Percentiles rank a stretch among this genome's conserved stretches.
phyloP scores from a whole-genome alignment of 1,140 invertebrate species.

The Zeugodacus cucurbitae region DNA sequence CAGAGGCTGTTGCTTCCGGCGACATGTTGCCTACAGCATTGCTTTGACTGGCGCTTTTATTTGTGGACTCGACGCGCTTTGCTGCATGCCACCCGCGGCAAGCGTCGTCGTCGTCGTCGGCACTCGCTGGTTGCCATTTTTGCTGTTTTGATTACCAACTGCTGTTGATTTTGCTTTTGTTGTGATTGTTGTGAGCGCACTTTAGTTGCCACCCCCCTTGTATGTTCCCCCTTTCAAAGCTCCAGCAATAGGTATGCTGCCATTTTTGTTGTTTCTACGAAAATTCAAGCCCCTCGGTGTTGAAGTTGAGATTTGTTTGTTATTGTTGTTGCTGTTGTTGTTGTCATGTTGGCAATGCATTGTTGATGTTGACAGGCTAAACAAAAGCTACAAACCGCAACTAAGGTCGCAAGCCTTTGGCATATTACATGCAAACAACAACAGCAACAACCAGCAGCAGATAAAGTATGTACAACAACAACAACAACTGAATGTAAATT shows the following conservation, averaged over 20 bases:
- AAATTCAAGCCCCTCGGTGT: background rate
- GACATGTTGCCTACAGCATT: background rate
- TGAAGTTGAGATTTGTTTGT: background rate
- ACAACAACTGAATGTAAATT: background rate
- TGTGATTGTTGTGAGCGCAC: slow-evolving; percentile 15
- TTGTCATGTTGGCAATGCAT: background rate
- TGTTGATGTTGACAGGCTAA: slow-evolving; percentile 14
- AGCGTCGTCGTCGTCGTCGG: background rate
- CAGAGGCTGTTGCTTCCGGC: background rate
- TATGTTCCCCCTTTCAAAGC: no score
- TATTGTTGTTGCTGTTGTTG: background rate
- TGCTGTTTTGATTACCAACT: slow-evolving; percentile 30
- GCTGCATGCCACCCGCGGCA: background rate
- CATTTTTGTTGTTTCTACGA: background rate
- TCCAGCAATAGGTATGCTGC: no score
- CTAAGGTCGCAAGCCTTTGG: slow-evolving; percentile 27
- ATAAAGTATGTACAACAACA: background rate
- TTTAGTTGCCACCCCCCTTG: background rate
- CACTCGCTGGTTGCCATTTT: background rate
- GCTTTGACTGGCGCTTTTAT: slow-evolving; percentile 22
- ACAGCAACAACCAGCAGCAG: background rate
- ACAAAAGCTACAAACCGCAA: background rate
- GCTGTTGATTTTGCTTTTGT: slow-evolving; percentile 21
- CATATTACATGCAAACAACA: background rate
- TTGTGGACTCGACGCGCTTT: background rate